Conservation (phyloP, 2,113 vertebrate genomes). For the Gobius niger region DNA sequence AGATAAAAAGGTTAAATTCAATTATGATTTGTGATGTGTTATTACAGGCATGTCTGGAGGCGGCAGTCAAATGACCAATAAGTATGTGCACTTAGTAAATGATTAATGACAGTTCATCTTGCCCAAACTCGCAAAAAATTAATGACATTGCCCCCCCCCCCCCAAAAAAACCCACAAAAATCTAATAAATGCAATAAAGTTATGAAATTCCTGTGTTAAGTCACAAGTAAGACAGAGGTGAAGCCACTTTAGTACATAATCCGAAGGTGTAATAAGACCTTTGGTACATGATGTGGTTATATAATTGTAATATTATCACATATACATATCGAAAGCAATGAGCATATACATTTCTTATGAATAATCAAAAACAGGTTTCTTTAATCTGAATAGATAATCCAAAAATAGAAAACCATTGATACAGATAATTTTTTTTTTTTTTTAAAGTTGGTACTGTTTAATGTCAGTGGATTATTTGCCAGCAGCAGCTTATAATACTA, state of each 20-base stretch:
- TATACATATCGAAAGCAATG: no score
- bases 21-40: constrained; percentile 7
- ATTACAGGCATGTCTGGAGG: not conserved
- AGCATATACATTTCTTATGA: no score
- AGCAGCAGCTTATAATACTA: no score
- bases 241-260: not conserved
- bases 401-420: no score
- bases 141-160: not conserved
- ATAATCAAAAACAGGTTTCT: no score
- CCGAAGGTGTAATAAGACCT: not conserved
- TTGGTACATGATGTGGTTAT: not conserved
- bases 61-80: not conserved
- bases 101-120: not conserved
- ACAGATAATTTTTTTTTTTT: no score
- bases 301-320: no score
- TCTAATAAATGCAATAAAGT: not conserved
- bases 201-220: not conserved
- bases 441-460: no score
- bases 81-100: constrained; percentile 2
- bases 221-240: not conserved
- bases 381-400: no score
- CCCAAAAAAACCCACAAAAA: not conserved
- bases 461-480: no score
- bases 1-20: not conserved
- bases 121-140: not conserved